Conservation (phyloP, 2,888 invertebrate species). For the Caenorhabditis imperialis region DNA sequence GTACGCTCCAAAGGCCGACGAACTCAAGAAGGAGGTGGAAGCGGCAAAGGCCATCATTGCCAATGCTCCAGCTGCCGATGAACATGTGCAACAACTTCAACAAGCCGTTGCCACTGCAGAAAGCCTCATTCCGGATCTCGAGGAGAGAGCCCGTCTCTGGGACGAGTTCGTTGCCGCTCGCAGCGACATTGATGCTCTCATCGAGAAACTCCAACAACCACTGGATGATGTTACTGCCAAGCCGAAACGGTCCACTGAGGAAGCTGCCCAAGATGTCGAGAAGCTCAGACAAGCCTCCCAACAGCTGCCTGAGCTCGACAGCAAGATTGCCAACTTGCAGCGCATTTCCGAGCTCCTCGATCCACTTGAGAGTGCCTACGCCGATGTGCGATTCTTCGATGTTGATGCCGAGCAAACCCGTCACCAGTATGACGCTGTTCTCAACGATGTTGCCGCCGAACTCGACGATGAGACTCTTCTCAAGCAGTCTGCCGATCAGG, state of each 20-base stretch:
- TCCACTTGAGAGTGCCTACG: conserved; percentile 62
- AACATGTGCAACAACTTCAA: conserved; percentile 44
- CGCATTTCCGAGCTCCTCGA: conserved; percentile 65
- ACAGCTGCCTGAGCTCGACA: conserved; percentile 48
- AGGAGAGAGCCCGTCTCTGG: conserved; percentile 56
- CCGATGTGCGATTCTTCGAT: conserved; percentile 69
- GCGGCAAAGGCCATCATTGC: conserved; percentile 43
- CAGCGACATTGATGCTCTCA: conserved; percentile 56
- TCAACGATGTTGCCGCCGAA: conserved; percentile 55
- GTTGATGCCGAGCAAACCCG: conserved; percentile 68
- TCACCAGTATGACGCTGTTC: conserved; percentile 63
- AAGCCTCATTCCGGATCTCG: conserved; percentile 35
- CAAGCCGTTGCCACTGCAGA: conserved; percentile 40
- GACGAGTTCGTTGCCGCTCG: conserved; percentile 65
- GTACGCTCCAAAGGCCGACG: conserved; percentile 58
- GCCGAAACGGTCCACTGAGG: conserved; percentile 36
- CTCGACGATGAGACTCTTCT: conserved; percentile 61
- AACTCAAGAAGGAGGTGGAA: conserved; percentile 53
- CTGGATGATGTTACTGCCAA: conserved; percentile 50
- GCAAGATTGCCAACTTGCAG: conserved; percentile 59
- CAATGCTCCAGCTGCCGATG: conserved; percentile 43
- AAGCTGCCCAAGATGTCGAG: conserved; percentile 48
- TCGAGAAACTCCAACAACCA: conserved; percentile 55
- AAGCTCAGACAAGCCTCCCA: conserved; percentile 39
- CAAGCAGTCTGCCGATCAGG: conserved; percentile 58